Base-by-base conservation (phyloP, 2,888 invertebrate species). In the Drosophila buzzatii region DNA sequence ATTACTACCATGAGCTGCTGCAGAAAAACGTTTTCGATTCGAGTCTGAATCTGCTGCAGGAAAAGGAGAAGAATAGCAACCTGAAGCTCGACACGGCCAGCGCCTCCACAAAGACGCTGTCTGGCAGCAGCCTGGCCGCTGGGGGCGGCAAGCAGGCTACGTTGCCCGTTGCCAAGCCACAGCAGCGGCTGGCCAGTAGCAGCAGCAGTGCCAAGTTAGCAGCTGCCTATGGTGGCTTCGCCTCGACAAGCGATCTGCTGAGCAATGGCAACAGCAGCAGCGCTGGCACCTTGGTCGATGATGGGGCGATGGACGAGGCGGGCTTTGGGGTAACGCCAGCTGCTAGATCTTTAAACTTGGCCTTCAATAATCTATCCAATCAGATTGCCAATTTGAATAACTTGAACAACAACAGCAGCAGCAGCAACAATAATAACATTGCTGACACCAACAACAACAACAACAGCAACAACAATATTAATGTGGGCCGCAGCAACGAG, bases 1-100 rank as follows among this genome's bases (percentile, higher is more conserved):
- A 93, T 75, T 93, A 93, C 79, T 93, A 93, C 74, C 92, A 93
- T 70, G 93, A 93, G 71, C 81, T 93, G 52, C 77, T 92, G 70
- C 90, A 89, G 62, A 91, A 92, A 68, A 85, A 92, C 12, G 89
- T 92, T 49, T 93, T 93, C 68, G 92, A 93, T 82, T 93, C 93
- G 53, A 92, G 92, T 77, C 79, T 93, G 74, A 92, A 93, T 85
- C 85, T 93, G 58, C 78, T 92, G 72, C 91, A 90, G 77, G 82
- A 81, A 70, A 89, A 90, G 63, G 81, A 80, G 70, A 89, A 76
- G 84, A 90, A 79, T 60, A 84, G 63, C 73, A 73, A 81, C 45
- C 39, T 75, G 37, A 82, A 84, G 72, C 47, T 77, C 45, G 75
- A 86, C 47, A 23, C 64, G 44, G 47, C 45, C 14, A 64, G 58